phyloP scores from a whole-genome alignment of 2,113 vertebrate species.

The Thomomys bottae region DNA sequence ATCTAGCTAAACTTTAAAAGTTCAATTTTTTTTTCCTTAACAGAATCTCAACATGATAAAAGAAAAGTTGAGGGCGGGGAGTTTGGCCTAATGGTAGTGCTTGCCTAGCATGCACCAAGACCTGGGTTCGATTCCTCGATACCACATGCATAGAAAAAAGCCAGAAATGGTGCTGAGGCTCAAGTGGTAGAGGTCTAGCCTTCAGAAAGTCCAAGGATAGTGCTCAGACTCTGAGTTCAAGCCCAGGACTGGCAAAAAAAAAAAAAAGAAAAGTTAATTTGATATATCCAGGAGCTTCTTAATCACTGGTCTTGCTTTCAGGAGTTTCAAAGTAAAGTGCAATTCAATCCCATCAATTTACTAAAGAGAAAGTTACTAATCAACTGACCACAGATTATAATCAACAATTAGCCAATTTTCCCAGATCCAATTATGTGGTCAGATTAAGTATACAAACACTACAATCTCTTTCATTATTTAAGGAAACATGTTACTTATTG shows the following conservation, averaged over 20 bases:
- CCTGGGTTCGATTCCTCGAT: no score
- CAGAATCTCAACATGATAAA: slow-evolving; percentile 8
- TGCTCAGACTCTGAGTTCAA: no score
- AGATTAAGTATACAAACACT: neutral
- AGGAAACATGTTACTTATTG: neutral
- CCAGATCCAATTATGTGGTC: slow-evolving; percentile 9
- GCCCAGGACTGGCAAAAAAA: no score
- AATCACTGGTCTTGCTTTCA: neutral
- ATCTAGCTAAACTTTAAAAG: neutral
- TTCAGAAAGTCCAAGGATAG: no score
- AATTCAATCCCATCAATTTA: neutral
- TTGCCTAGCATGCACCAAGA: no score
- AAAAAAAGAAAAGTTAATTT: no score
- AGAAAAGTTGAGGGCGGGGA: neutral
- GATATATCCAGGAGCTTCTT: neutral
- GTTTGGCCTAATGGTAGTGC: no score
- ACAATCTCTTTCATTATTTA: slow-evolving; percentile 3
- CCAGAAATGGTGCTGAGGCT: no score
- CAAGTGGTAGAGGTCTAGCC: no score
- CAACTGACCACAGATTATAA: neutral
- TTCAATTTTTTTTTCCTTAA: neutral
- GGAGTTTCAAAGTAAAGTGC: neutral
- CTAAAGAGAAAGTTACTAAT: slow-evolving; percentile 22
- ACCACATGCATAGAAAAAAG: no score
- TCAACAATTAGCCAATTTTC: neutral